Percentiles rank a stretch among this genome's conserved stretches.
phyloP scores from a whole-genome alignment of 1,140 invertebrate genomes.

The Calephelis nemesis region DNA sequence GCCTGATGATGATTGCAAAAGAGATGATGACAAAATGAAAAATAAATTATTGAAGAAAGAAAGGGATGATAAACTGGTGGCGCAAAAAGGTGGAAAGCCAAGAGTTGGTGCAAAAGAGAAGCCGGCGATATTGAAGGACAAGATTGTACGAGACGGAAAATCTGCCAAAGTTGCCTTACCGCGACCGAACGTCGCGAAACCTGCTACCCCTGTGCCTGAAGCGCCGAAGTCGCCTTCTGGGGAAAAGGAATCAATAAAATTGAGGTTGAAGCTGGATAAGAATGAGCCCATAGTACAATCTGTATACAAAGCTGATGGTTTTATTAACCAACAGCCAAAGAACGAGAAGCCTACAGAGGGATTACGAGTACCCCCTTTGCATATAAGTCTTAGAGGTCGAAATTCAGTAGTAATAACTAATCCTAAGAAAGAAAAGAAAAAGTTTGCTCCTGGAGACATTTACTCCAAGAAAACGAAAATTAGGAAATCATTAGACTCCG shows the following conservation, averaged over 20 bases:
- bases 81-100: constrained; percentile 62
- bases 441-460: constrained; percentile 74
- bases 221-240: constrained; percentile 62
- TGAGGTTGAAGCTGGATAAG: constrained; percentile 90
- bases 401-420: constrained; percentile 93
- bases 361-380: constrained; percentile 91
- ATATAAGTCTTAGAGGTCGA: constrained; percentile 91
- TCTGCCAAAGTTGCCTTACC: constrained; percentile 64
- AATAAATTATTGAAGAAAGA: constrained; percentile 72
- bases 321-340: constrained; percentile 72
- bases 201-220: constrained; percentile 67
- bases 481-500: constrained; percentile 65
- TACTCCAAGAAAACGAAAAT: constrained; percentile 77
- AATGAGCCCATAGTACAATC: constrained; percentile 86
- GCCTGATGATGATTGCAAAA: constrained; percentile 50
- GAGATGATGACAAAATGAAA: constrained; percentile 58
- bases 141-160: constrained; percentile 64
- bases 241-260: constrained; percentile 88
- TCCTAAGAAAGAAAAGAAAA: constrained; percentile 87
- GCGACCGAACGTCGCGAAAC: constrained; percentile 51
- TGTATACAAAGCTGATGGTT: constrained; percentile 90
- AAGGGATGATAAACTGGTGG: constrained; percentile 57
- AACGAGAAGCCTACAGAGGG: constrained; percentile 76
- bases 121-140: constrained; percentile 61
- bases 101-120: constrained; percentile 62